Conservation (phyloP, 2,888 invertebrate genomes). For the Bugula neritina region DNA sequence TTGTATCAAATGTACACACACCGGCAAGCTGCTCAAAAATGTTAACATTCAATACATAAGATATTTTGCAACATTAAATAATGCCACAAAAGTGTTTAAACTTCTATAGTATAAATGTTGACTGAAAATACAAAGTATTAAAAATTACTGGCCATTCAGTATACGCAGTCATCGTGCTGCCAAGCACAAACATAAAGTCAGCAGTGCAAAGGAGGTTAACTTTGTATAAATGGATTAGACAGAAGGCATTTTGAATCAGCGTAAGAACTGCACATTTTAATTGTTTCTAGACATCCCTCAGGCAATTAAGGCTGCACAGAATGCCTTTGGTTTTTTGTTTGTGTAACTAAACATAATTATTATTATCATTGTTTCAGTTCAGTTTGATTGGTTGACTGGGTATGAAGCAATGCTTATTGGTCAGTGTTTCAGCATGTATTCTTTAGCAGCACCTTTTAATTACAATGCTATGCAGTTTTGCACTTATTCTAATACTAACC, state of each 20-base stretch:
- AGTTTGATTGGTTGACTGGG: conserved; percentile 19
- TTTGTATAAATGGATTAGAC: not conserved
- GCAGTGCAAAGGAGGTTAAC: not conserved
- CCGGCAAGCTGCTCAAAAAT: not conserved
- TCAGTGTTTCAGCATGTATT: conserved; percentile 5
- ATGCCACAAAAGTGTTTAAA: not conserved
- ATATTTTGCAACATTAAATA: not conserved
- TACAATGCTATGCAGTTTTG: not conserved
- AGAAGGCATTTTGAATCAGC: not conserved
- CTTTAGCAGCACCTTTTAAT: not conserved
- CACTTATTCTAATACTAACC: not conserved
- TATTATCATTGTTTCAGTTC: not conserved
- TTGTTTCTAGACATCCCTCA: not conserved
- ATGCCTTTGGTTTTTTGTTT: conserved; percentile 6
- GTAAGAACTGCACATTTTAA: not conserved
- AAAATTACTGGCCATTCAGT: not conserved
- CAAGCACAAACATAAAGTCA: not conserved
- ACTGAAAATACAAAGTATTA: not conserved
- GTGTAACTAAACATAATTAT: conserved; percentile 20
- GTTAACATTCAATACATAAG: not conserved
- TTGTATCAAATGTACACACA: not conserved
- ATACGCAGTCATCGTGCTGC: not conserved
- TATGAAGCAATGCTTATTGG: conserved; percentile 16
- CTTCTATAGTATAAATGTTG: not conserved
- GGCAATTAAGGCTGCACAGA: not conserved